A percentile compares a stretch with the other conserved stretches of the same genome.
phyloP scores from a whole-genome alignment of 2,888 invertebrate genomes.

The Pantelozetes paolii region DNA sequence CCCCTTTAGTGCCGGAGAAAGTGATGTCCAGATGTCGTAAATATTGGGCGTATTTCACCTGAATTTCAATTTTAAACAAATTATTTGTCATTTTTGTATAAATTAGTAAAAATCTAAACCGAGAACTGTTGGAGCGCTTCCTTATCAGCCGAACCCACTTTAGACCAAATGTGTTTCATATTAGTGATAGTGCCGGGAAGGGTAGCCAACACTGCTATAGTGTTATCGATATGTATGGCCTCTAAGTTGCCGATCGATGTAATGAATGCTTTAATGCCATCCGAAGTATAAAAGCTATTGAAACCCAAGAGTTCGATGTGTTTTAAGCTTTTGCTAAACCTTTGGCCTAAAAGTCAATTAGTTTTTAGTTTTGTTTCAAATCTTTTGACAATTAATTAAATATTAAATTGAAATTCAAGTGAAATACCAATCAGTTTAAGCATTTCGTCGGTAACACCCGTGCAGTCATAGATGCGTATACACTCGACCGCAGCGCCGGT shows the following conservation, averaged over 20 bases:
- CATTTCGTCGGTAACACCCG: conserved; percentile 30
- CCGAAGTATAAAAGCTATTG: neutral
- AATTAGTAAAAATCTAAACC: too few species aligned
- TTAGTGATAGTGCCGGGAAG: conserved; percentile 35
- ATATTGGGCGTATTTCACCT: conserved; percentile 35
- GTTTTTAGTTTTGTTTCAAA: too few species aligned
- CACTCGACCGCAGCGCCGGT: conserved; percentile 28
- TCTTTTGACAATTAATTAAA: neutral
- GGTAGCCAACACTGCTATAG: conserved; percentile 24
- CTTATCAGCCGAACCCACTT: conserved; percentile 20
- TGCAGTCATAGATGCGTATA: conserved; percentile 39
- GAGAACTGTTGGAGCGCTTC: conserved; percentile 24
- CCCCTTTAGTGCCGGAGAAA: conserved; percentile 19
- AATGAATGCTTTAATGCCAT: conserved; percentile 33
- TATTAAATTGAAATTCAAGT: neutral
- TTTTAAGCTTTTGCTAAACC: conserved; percentile 30
- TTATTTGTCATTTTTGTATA: too few species aligned
- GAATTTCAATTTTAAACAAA: too few species aligned
- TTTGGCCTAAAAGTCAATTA: conserved; percentile 22
- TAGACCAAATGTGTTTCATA: conserved; percentile 39
- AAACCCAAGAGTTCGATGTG: conserved; percentile 37
- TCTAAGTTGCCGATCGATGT: conserved; percentile 37
- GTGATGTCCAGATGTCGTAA: conserved; percentile 39
- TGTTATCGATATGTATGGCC: conserved; percentile 36
- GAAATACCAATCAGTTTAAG: conserved; percentile 35